Conservation (phyloP, 1,140 invertebrate genomes). For the Cheumatopsyche charites region DNA sequence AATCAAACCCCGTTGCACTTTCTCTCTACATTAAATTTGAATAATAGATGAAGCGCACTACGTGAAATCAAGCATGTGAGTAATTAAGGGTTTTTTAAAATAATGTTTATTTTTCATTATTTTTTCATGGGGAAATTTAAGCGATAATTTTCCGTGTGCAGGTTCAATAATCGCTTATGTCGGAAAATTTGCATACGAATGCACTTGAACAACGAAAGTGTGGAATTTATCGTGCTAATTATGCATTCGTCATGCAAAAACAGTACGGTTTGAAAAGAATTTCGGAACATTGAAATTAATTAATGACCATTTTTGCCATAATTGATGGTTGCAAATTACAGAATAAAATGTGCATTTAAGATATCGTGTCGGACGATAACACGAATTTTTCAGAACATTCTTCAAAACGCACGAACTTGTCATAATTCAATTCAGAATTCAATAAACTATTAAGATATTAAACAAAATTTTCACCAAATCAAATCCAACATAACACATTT, state of each 20-base stretch:
- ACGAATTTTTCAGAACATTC: conserved; percentile 1
- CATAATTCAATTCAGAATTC: too few species aligned
- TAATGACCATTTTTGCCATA: neutral
- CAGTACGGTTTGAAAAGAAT: neutral
- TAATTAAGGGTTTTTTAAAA: too few species aligned
- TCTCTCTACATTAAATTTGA: too few species aligned
- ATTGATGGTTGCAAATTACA: conserved; percentile 7
- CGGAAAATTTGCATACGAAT: neutral
- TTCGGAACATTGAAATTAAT: neutral
- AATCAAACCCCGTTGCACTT: too few species aligned
- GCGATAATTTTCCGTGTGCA: conserved; percentile 10
- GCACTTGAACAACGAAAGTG: neutral
- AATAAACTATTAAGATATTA: too few species aligned
- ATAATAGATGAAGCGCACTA: too few species aligned
- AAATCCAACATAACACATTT: too few species aligned
- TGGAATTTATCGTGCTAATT: neutral
- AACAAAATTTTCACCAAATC: too few species aligned
- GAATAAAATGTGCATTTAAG: neutral
- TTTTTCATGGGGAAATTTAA: too few species aligned
- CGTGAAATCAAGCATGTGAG: too few species aligned
- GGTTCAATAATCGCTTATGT: neutral
- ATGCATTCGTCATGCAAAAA: too few species aligned
- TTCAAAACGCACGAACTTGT: neutral
- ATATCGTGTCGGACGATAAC: neutral
- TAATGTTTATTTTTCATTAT: too few species aligned